Percentiles rank a stretch among this genome's conserved stretches.
These are phyloP conservation scores for Episyrphus balteatus DNA, from an alignment of 1,140 invertebrate genomes.

Conservation along the genomic window DNA sequence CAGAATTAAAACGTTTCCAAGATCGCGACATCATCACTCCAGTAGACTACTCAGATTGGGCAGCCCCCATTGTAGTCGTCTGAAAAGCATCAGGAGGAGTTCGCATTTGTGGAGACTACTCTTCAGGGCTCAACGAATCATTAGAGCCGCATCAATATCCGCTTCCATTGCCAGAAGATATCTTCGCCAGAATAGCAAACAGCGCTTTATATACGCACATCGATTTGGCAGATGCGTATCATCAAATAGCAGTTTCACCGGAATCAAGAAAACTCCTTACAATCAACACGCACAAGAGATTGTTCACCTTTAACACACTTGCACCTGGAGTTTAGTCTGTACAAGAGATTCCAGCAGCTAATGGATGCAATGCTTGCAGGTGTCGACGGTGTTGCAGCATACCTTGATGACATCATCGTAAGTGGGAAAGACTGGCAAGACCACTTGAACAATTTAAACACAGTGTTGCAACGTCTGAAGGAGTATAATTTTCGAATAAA, in stretches of 20 bases:
- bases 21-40: constrained; percentile 1
- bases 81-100: constrained; percentile 21
- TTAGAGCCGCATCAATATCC: constrained; percentile 8
- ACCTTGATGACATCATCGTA: too few species aligned
- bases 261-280: constrained; percentile 3
- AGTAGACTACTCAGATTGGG: constrained; percentile 30
- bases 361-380: too few species aligned
- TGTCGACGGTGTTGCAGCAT: too few species aligned
- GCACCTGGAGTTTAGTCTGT: constrained; percentile 4
- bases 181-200: constrained; percentile 4
- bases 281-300: constrained; percentile 5
- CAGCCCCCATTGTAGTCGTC: constrained; percentile 32
- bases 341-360: constrained; percentile 1
- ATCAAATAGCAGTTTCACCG: background rate
- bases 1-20: constrained; percentile 1
- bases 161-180: constrained; percentile 3
- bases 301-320: constrained; percentile 5
- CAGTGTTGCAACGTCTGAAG: too few species aligned
- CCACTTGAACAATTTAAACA: too few species aligned
- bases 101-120: constrained; percentile 22
- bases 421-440: too few species aligned
- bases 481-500: too few species aligned
- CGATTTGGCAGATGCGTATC: constrained; percentile 4
- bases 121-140: constrained; percentile 1
- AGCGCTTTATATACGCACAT: background rate